Percentiles rank a stretch among this genome's conserved stretches.
Conservation (phyloP, 2,888 invertebrate species). For the Chloroclystis v-ata region DNA sequence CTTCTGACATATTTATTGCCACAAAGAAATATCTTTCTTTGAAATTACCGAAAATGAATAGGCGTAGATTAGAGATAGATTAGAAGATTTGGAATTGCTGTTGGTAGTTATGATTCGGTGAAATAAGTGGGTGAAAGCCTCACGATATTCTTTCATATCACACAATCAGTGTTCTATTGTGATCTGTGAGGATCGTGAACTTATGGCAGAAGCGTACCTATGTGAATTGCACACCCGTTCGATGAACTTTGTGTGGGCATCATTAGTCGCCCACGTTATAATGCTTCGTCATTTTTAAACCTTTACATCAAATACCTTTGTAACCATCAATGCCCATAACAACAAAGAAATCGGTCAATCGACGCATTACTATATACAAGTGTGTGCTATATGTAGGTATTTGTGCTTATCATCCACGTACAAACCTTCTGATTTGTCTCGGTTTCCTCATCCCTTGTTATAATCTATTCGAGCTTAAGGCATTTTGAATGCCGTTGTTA, state of each 20-base stretch:
- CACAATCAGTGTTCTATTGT: slow-evolving; percentile 23
- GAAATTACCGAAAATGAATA: too few species aligned
- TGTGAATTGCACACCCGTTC: slow-evolving; percentile 27
- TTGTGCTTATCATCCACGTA: slow-evolving; percentile 2
- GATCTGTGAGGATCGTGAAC: slow-evolving; percentile 24
- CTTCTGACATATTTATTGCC: slow-evolving; percentile 28
- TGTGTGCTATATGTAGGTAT: too few species aligned
- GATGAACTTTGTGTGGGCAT: slow-evolving; percentile 25
- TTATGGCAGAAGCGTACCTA: too few species aligned
- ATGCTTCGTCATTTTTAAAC: slow-evolving; percentile 18
- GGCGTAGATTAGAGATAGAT: too few species aligned
- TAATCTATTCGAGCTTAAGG: slow-evolving; percentile 5
- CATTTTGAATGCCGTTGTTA: slow-evolving; percentile 11
- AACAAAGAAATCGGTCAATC: not conserved
- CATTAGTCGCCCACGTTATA: slow-evolving; percentile 32
- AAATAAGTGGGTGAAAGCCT: slow-evolving; percentile 38
- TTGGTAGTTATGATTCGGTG: slow-evolving; percentile 32
- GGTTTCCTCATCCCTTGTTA: slow-evolving; percentile 6
- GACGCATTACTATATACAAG: not conserved
- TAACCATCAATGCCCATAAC: slow-evolving; percentile 3
- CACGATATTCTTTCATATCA: slow-evolving; percentile 32
- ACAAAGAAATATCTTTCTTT: slow-evolving; percentile 20
- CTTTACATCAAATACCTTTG: slow-evolving; percentile 5
- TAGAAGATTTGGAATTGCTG: slow-evolving; percentile 25
- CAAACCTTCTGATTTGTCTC: slow-evolving; percentile 5